These are phyloP conservation scores for Stenodera caucasica DNA, from an alignment of 2,888 invertebrate genomes.

Conservation along the genomic window DNA sequence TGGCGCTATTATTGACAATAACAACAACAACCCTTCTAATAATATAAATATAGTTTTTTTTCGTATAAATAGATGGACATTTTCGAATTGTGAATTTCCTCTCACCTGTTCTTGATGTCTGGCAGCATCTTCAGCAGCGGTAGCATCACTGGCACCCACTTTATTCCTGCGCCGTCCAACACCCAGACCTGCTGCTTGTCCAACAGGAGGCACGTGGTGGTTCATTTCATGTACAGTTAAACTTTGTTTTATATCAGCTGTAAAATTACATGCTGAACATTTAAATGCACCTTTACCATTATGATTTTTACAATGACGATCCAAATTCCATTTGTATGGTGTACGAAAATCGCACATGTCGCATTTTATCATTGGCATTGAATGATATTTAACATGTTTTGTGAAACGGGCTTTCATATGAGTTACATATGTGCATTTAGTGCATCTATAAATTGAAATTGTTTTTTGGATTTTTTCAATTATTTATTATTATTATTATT, in stretches of 20 bases:
- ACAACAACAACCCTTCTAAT: neutral
- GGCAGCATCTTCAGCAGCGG: slow-evolving; percentile 53
- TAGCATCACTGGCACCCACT: slow-evolving; percentile 72
- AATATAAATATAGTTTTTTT: too few species aligned
- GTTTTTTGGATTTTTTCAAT: too few species aligned
- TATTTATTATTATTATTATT: slow-evolving; percentile 69
- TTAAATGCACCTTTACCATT: slow-evolving; percentile 80
- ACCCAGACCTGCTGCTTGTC: slow-evolving; percentile 63
- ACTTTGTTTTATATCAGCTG: slow-evolving; percentile 89
- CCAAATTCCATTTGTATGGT: slow-evolving; percentile 90
- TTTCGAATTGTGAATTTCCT: too few species aligned
- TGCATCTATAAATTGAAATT: slow-evolving; percentile 64
- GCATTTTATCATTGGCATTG: slow-evolving; percentile 94
- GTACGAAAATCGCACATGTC: slow-evolving; percentile 91
- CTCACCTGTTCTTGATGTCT: slow-evolving; percentile 24
- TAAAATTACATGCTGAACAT: slow-evolving; percentile 87
- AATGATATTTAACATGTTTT: slow-evolving; percentile 91
- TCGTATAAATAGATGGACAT: too few species aligned
- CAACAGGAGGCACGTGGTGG: slow-evolving; percentile 81
- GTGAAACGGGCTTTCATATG: slow-evolving; percentile 87
- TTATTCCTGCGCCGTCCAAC: slow-evolving; percentile 68
- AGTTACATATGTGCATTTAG: slow-evolving; percentile 88
- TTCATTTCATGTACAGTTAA: slow-evolving; percentile 90
- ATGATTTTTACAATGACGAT: slow-evolving; percentile 91
- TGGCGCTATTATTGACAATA: neutral